A percentile compares a stretch with the other conserved stretches of the same genome.
phyloP scores from a whole-genome alignment of 2,113 vertebrate genomes.

The Nycticebus coucang region DNA sequence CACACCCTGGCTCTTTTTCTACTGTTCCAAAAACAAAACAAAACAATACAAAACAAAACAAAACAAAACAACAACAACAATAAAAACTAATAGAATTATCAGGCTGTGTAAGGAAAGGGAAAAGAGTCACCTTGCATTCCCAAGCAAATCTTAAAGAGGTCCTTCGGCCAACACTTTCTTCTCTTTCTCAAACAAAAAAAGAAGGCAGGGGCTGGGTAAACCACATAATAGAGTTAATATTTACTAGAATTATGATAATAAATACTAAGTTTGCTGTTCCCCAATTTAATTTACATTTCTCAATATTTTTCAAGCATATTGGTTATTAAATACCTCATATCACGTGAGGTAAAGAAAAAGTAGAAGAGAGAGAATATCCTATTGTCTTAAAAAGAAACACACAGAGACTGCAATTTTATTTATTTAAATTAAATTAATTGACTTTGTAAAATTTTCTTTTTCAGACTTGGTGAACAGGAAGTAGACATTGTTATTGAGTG shows the following conservation, averaged over 20 bases:
- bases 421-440: not conserved
- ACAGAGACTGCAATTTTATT: not conserved
- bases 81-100: slow-evolving; percentile 37
- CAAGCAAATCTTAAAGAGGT: not conserved
- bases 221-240: not conserved
- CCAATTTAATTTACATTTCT: not conserved
- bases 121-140: not conserved
- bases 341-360: not conserved
- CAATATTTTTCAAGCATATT: not conserved
- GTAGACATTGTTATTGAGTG: not conserved
- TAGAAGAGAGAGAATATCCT: not conserved
- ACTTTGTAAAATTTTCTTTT: too few species aligned
- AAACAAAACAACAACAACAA: not conserved
- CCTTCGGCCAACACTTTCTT: not conserved
- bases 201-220: not conserved
- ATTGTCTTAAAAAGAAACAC: not conserved
- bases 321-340: not conserved
- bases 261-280: not conserved
- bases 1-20: not conserved
- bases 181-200: not conserved
- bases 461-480: too few species aligned
- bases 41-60: too few species aligned
- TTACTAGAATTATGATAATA: not conserved
- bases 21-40: not conserved
- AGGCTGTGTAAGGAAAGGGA: not conserved